Percentiles rank a stretch among this genome's conserved stretches.
phyloP scores from a whole-genome alignment of 2,888 invertebrate genomes.

The Dryocosmus kuriphilus region DNA sequence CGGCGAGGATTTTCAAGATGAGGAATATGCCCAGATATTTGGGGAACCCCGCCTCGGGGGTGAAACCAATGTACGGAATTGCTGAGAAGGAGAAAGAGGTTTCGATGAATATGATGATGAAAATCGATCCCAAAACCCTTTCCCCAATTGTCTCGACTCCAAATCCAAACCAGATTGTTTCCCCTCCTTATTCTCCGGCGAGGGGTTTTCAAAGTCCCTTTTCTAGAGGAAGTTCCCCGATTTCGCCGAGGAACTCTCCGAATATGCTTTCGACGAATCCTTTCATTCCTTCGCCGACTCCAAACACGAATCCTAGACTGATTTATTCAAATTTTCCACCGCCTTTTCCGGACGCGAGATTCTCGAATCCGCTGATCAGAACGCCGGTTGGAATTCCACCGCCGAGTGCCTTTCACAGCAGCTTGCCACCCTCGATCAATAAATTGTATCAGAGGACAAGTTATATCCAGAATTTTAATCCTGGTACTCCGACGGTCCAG shows the following conservation, averaged over 20 bases:
- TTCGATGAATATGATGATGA: constrained; percentile 74
- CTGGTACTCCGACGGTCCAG: constrained; percentile 72
- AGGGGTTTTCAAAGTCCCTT: constrained; percentile 71
- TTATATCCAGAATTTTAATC: too few relatives aligned
- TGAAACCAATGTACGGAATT: constrained; percentile 81
- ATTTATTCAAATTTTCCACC: constrained; percentile 72
- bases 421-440: constrained; percentile 74
- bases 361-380: constrained; percentile 72
- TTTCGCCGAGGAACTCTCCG: constrained; percentile 74
- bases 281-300: constrained; percentile 75
- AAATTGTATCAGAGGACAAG: constrained; percentile 73
- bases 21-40: constrained; percentile 80
- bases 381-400: constrained; percentile 71
- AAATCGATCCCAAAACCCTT: constrained; percentile 81
- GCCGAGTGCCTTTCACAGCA: constrained; percentile 75
- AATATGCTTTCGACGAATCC: constrained; percentile 76
- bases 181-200: constrained; percentile 72
- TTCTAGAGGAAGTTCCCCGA: constrained; percentile 69
- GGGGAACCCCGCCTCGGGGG: constrained; percentile 81
- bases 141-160: constrained; percentile 77
- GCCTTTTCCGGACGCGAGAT: constrained; percentile 67
- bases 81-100: constrained; percentile 71
- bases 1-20: constrained; percentile 81
- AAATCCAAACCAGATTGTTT: constrained; percentile 71
- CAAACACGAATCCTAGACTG: constrained; percentile 73